These are phyloP conservation scores for Coturnix japonica DNA, from an alignment of 2,113 vertebrate genomes.

Conservation along the genomic window DNA sequence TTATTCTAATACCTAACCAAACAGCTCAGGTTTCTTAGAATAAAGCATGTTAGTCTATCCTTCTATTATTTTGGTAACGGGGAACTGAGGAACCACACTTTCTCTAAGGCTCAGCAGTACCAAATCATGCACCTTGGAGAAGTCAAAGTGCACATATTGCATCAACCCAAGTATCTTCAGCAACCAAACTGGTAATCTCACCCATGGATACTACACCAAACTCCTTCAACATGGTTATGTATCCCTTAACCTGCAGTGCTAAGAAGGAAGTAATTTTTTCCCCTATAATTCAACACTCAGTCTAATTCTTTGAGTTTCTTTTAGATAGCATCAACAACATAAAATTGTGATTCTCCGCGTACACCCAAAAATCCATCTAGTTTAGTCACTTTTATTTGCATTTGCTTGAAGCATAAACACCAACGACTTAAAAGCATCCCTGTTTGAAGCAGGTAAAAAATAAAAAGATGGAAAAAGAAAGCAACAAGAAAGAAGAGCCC, in stretches of 20 bases:
- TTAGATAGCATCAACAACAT: neutral
- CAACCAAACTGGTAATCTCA: neutral
- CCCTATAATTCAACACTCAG: neutral
- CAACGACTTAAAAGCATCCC: slow-evolving; percentile 35
- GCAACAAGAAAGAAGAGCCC: neutral
- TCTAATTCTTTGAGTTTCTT: neutral
- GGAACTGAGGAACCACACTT: neutral
- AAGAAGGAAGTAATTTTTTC: neutral
- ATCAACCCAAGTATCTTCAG: neutral
- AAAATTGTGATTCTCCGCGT: slow-evolving; percentile 2
- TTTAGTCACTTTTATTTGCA: slow-evolving; percentile 55
- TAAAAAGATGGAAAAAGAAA: neutral
- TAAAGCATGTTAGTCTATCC: neutral
- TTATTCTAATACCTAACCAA: neutral
- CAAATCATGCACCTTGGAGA: neutral
- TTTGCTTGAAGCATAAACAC: slow-evolving; percentile 65
- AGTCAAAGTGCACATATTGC: neutral
- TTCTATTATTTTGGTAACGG: neutral
- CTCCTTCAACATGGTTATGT: neutral
- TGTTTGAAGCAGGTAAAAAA: neutral
- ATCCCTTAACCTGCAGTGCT: neutral
- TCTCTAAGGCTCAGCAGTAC: neutral
- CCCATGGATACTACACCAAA: neutral
- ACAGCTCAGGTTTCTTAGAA: neutral
- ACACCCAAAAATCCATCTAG: neutral